phyloP scores from a whole-genome alignment of 2,888 invertebrate genomes.

The Leistus spinibarbis region DNA sequence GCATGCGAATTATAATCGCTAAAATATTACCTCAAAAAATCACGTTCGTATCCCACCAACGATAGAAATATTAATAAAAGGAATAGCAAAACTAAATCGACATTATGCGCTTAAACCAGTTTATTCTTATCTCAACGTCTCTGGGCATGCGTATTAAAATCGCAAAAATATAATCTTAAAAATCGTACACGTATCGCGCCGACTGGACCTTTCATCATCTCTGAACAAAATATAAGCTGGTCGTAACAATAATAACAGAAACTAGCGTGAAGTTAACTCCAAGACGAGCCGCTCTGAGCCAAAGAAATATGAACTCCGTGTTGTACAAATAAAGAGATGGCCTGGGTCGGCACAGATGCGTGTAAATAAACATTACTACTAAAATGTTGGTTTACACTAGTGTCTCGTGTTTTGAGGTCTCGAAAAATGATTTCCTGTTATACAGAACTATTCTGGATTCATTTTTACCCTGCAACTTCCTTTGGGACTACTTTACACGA shows the following conservation, averaged over 20 bases:
- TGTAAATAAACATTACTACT: slow-evolving; percentile 44
- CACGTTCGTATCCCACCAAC: slow-evolving; percentile 13
- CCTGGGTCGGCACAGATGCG: slow-evolving; percentile 40
- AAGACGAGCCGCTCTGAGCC: slow-evolving; percentile 31
- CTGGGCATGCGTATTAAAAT: background rate
- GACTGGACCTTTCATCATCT: slow-evolving; percentile 26
- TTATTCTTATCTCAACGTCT: no score
- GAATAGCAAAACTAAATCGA: no score
- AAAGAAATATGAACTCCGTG: slow-evolving; percentile 46
- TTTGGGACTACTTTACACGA: background rate
- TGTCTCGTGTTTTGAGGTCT: slow-evolving; percentile 39
- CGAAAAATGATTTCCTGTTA: slow-evolving; percentile 39
- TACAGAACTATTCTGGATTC: background rate
- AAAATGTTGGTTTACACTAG: background rate
- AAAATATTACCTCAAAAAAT: background rate
- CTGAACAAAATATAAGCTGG: slow-evolving; percentile 4
- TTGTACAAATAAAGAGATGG: slow-evolving; percentile 45
- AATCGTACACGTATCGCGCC: slow-evolving; percentile 15
- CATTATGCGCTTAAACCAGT: no score
- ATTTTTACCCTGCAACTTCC: background rate
- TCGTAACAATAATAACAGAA: background rate
- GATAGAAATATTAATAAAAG: no score
- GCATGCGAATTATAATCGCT: background rate
- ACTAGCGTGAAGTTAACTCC: background rate
- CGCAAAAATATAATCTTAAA: background rate